Percentiles rank a stretch among this genome's conserved stretches.
phyloP scores from a whole-genome alignment of 2,888 invertebrate genomes.

The Endotricha flammealis region DNA sequence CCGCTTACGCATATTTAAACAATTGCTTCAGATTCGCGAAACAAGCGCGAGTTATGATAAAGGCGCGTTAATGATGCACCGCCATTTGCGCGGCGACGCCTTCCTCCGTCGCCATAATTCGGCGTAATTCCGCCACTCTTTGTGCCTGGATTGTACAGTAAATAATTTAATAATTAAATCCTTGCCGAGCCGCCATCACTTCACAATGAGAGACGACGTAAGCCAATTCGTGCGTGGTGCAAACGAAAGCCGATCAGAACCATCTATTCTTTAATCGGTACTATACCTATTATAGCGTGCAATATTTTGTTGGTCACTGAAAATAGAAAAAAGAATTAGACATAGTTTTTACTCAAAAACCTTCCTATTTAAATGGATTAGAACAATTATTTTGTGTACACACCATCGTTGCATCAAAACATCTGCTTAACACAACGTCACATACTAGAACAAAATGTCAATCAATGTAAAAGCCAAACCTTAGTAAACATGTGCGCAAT shows the following conservation, averaged over 20 bases:
- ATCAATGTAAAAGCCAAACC: no score
- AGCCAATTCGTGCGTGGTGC: constrained; percentile 22
- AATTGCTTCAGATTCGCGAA: not conserved
- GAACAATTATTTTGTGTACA: no score
- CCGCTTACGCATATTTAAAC: not conserved
- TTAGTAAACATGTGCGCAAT: no score
- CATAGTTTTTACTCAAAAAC: no score
- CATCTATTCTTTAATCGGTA: no score
- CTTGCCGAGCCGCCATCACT: constrained; percentile 29
- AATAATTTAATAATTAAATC: constrained; percentile 56
- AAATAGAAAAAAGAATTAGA: no score
- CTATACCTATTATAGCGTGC: no score
- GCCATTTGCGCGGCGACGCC: not conserved
- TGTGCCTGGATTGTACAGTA: constrained; percentile 22
- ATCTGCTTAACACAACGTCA: no score
- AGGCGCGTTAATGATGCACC: not conserved
- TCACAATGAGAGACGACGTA: constrained; percentile 35
- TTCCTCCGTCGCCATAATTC: not conserved
- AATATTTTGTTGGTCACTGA: no score
- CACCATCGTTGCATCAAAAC: no score
- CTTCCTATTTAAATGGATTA: no score
- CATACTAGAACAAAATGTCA: no score
- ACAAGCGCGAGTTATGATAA: not conserved
- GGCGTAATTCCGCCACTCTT: constrained; percentile 1
- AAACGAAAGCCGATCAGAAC: constrained; percentile 8